phyloP scores from a whole-genome alignment of 2,113 vertebrate genomes.

The Cairina moschata region DNA sequence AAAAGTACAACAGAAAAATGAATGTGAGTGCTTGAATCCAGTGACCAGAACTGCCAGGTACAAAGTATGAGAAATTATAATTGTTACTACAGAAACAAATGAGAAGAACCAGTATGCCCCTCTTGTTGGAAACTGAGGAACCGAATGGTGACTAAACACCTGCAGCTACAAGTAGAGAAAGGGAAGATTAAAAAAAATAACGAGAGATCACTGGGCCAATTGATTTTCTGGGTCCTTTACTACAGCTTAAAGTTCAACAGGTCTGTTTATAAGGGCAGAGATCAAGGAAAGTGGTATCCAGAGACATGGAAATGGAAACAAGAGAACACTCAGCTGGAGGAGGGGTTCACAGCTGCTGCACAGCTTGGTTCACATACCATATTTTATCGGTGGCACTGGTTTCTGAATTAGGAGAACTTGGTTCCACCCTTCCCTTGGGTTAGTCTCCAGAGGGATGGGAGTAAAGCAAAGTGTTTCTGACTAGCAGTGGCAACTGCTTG shows the following conservation, averaged over 20 bases:
- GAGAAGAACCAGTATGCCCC: neutral
- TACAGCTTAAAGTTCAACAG: neutral
- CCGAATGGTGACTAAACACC: neutral
- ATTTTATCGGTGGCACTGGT: neutral
- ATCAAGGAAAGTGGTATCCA: neutral
- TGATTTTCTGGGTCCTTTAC: neutral
- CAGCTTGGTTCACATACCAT: no score
- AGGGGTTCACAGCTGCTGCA: neutral
- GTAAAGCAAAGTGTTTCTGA: neutral
- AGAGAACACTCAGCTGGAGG: accelerated
- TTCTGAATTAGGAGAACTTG: neutral
- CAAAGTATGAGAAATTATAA: neutral
- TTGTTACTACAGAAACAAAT: neutral
- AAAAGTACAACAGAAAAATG: neutral
- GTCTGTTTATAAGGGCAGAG: neutral
- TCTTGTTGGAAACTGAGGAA: neutral
- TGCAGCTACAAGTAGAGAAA: neutral
- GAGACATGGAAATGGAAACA: neutral
- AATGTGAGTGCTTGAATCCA: neutral
- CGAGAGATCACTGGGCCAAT: neutral
- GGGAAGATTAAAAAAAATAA: neutral
- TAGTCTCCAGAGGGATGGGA: neutral
- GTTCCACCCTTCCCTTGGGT: neutral
- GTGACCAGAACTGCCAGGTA: neutral
- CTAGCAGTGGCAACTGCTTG: neutral